Conservation (phyloP, 1,140 invertebrate species). For the Aethina tumida region DNA sequence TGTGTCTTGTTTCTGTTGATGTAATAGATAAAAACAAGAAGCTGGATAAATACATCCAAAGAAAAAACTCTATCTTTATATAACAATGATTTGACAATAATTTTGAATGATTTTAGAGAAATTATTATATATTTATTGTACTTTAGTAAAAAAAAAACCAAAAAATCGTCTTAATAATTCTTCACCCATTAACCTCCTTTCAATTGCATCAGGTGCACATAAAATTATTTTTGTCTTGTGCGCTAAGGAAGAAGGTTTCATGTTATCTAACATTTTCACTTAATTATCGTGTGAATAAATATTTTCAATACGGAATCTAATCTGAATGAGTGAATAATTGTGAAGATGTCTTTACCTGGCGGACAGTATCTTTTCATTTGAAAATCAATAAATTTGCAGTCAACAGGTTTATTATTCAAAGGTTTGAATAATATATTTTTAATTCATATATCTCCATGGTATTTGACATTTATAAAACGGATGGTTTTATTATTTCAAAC, state of each 20-base stretch:
- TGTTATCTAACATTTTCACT: slow-evolving; percentile 11
- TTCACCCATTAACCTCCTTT: slow-evolving; percentile 1
- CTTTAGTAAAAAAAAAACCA: no score
- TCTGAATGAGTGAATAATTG: slow-evolving; percentile 34
- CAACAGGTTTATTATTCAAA: slow-evolving; percentile 34
- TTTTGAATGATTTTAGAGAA: no score
- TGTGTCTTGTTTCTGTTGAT: no score
- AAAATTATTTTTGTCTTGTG: slow-evolving; percentile 6
- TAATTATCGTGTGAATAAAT: slow-evolving; percentile 14
- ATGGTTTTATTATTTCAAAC: slow-evolving; percentile 8
- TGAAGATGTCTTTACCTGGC: slow-evolving; percentile 39
- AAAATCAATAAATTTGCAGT: slow-evolving; percentile 42
- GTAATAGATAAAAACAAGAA: no score
- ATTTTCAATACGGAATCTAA: slow-evolving; percentile 9
- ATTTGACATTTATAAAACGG: slow-evolving; percentile 30
- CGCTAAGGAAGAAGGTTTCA: slow-evolving; percentile 9
- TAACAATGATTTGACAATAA: no score
- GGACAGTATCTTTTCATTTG: slow-evolving; percentile 43
- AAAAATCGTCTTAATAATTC: slow-evolving; percentile 1
- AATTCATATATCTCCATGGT: slow-evolving; percentile 38
- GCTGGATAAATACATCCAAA: no score
- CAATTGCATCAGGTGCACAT: neutral
- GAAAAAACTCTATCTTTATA: no score
- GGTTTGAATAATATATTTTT: slow-evolving; percentile 39
- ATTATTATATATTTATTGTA: no score